A percentile compares a stretch with the other conserved stretches of the same genome.
Conservation (phyloP, 2,888 invertebrate genomes). For the Sarcophaga subvicina region DNA sequence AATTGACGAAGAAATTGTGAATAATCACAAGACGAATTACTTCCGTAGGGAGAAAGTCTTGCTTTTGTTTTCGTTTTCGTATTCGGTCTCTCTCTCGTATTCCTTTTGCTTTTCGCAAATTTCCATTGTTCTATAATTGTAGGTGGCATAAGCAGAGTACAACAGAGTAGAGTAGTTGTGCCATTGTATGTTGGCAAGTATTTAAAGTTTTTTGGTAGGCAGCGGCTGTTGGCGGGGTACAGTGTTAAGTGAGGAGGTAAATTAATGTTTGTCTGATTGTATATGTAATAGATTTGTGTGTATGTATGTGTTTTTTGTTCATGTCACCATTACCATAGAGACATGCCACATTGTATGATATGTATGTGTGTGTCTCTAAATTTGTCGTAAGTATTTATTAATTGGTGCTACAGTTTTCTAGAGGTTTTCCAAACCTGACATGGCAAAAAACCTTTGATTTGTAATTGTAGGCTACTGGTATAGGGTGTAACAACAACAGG, state of each 20-base stretch:
- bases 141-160: neutral
- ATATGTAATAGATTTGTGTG: neutral
- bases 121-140: neutral
- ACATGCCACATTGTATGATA: neutral
- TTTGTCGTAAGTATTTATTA: constrained; percentile 32
- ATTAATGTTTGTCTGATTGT: too few species aligned
- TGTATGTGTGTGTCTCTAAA: constrained; percentile 15
- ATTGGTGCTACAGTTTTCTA: neutral
- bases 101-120: neutral
- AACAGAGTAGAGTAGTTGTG: too few species aligned
- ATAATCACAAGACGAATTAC: constrained; percentile 56
- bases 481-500: neutral
- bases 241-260: too few species aligned
- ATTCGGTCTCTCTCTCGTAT: neutral
- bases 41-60: constrained; percentile 26
- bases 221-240: neutral
- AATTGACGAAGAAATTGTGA: constrained; percentile 28
- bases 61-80: neutral
- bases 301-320: neutral
- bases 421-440: neutral
- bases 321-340: neutral
- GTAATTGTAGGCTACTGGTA: neutral
- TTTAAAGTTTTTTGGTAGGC: too few species aligned
- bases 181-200: too few species aligned
- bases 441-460: neutral